Percentiles rank a stretch among this genome's conserved stretches.
Evolutionary conservation across 2,888 invertebrate species (phyloP).

Genomic region (Copidosoma aretas): DNA sequence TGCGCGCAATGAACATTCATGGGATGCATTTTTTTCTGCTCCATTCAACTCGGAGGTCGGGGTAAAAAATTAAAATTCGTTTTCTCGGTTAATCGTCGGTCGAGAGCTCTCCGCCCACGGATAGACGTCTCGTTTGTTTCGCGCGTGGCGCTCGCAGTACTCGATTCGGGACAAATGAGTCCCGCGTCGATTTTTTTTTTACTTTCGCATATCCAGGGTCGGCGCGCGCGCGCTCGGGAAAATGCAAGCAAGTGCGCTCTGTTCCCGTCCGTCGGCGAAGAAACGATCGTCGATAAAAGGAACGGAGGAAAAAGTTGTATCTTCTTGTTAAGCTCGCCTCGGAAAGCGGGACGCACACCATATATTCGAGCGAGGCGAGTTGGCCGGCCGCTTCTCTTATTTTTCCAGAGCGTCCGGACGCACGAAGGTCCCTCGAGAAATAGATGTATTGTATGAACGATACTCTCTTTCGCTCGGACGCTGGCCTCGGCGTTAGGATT

Average conservation of each 20-base stretch:
- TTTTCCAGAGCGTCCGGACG: background rate
- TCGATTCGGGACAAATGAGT: slow-evolving; percentile 30
- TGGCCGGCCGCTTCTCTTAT: background rate
- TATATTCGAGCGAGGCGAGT: background rate
- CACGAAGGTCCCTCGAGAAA: slow-evolving; percentile 23
- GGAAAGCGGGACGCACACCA: background rate
- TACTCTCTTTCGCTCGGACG: background rate
- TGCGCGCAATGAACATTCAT: too few relatives aligned
- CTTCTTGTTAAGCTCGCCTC: background rate
- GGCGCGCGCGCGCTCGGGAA: background rate
- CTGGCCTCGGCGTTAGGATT: background rate
- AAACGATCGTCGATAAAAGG: background rate
- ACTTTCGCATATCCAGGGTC: background rate
- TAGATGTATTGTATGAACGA: slow-evolving; percentile 16
- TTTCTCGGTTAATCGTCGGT: too few relatives aligned
- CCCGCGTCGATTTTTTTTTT: background rate
- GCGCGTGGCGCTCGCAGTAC: too few relatives aligned
- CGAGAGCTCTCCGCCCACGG: too few relatives aligned
- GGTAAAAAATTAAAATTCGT: too few relatives aligned
- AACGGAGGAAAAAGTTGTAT: background rate
- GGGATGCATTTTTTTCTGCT: too few relatives aligned
- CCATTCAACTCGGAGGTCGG: too few relatives aligned
- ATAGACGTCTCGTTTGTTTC: too few relatives aligned
- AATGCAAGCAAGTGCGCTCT: background rate
- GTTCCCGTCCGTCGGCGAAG: background rate